Evolutionary conservation across 2,888 invertebrate genomes (phyloP).

Genomic region (Meloe dianella): DNA sequence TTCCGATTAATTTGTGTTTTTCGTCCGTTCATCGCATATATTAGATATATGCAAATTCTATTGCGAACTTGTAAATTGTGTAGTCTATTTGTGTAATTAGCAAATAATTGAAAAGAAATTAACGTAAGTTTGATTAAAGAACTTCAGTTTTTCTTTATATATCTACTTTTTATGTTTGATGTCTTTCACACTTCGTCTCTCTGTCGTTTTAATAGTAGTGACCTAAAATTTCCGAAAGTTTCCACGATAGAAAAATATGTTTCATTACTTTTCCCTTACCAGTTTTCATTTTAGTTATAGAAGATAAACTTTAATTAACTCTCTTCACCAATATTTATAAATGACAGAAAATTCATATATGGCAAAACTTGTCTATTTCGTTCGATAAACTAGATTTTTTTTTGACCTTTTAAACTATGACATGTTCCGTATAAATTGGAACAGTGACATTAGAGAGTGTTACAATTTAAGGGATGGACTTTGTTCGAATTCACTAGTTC

Average conservation of each 20-base stretch:
- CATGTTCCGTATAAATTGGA: no score
- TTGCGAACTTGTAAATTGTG: slow-evolving; percentile 3
- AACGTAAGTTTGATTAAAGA: not conserved
- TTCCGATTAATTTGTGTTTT: slow-evolving; percentile 5
- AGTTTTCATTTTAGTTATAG: slow-evolving; percentile 6
- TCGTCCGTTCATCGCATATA: not conserved
- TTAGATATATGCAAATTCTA: slow-evolving; percentile 12
- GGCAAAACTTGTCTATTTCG: no score
- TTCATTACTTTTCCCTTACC: not conserved
- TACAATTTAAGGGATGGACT: no score
- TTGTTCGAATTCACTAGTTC: no score
- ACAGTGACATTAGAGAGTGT: no score
- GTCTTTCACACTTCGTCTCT: not conserved
- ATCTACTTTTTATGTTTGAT: not conserved
- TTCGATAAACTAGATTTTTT: not conserved
- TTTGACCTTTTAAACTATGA: no score
- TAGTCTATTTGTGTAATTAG: slow-evolving; percentile 11
- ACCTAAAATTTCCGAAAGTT: not conserved
- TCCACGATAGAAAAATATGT: slow-evolving; percentile 5
- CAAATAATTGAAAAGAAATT: not conserved
- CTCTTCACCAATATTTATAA: not conserved
- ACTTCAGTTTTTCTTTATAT: not conserved
- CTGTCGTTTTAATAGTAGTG: not conserved
- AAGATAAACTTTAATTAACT: slow-evolving; percentile 15
- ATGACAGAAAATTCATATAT: not conserved